phyloP scores from a whole-genome alignment of 2,888 invertebrate species.

The Trissolcus japonicus region DNA sequence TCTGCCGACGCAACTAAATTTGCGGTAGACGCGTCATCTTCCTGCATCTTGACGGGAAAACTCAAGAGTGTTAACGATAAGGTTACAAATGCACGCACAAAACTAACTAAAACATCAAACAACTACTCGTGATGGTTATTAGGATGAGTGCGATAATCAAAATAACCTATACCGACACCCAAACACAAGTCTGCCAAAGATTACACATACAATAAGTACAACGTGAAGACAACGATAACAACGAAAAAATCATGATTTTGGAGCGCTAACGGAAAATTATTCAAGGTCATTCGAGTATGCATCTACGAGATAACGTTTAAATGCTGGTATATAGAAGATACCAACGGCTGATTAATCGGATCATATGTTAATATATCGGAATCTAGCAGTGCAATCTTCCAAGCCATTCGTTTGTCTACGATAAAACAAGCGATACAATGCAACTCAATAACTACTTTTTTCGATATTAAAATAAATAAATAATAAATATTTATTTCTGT shows the following conservation, averaged over 20 bases:
- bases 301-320: conserved; percentile 14
- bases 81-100: conserved; percentile 18
- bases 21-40: conserved; percentile 67
- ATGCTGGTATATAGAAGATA: background rate
- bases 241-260: conserved; percentile 11
- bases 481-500: no score
- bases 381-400: no score
- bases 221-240: conserved; percentile 3
- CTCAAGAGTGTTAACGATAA: conserved; percentile 46
- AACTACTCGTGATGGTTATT: conserved; percentile 30
- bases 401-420: no score
- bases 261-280: no score
- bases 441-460: no score
- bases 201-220: background rate
- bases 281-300: no score
- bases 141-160: conserved; percentile 44
- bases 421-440: no score
- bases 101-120: conserved; percentile 38
- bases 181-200: conserved; percentile 12
- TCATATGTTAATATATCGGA: no score
- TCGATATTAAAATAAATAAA: no score
- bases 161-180: conserved; percentile 41
- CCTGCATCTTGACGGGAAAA: conserved; percentile 67
- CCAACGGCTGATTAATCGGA: no score
- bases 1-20: conserved; percentile 72